phyloP scores from a whole-genome alignment of 2,113 vertebrate genomes.

The Macquaria australasica region DNA sequence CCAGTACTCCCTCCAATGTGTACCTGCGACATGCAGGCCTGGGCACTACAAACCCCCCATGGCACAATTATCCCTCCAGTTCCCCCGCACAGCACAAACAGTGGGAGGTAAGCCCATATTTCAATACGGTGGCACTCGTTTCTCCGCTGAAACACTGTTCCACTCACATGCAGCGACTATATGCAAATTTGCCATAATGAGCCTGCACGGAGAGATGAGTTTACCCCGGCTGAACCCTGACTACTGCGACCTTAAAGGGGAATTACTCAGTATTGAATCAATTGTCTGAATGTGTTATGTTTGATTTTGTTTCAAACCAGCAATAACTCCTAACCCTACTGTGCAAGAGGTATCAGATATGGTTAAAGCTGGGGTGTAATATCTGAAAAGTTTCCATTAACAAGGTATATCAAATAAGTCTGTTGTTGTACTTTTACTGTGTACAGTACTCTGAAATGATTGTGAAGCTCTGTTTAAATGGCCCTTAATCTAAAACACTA shows the following conservation, averaged over 20 bases:
- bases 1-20: slow-evolving; percentile 46
- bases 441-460: slow-evolving; percentile 77
- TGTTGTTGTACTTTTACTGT: slow-evolving; percentile 77
- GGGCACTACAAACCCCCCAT: slow-evolving; percentile 61
- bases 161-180: slow-evolving; percentile 69
- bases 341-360: slow-evolving; percentile 69
- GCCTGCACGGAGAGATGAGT: slow-evolving; percentile 63
- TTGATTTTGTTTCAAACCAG: slow-evolving; percentile 78
- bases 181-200: slow-evolving; percentile 74
- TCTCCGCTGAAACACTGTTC: slow-evolving; percentile 55
- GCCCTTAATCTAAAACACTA: slow-evolving; percentile 65
- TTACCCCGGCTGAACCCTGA: slow-evolving; percentile 55
- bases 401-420: slow-evolving; percentile 72
- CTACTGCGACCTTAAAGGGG: slow-evolving; percentile 53
- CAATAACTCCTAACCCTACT: slow-evolving; percentile 83
- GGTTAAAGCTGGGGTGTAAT: slow-evolving; percentile 75
- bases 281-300: slow-evolving; percentile 72
- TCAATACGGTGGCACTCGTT: slow-evolving; percentile 38
- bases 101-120: slow-evolving; percentile 58
- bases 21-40: slow-evolving; percentile 66
- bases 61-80: slow-evolving; percentile 75
- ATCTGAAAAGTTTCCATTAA: slow-evolving; percentile 69
- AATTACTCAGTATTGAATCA: slow-evolving; percentile 56
- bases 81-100: slow-evolving; percentile 74
- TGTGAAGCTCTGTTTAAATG: slow-evolving; percentile 79